phyloP scores from a whole-genome alignment of 2,797 vertebrate species.

The Meda fulgida region DNA sequence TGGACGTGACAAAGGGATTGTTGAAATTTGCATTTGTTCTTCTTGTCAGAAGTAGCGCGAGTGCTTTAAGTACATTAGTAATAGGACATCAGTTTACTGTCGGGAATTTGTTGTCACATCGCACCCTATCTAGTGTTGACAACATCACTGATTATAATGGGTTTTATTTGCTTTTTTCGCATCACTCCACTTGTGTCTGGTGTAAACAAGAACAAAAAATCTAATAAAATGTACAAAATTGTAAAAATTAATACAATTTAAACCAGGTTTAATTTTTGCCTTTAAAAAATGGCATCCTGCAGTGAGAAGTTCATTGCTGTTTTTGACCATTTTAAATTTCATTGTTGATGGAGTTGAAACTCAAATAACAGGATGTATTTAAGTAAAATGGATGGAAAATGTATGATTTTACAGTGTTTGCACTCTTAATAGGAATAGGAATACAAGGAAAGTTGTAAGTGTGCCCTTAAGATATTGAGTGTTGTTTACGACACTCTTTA shows the following conservation, averaged over 20 bases:
- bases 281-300: neutral
- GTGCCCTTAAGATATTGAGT: neutral
- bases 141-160: neutral
- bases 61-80: neutral
- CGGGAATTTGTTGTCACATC: neutral
- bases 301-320: neutral
- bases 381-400: neutral
- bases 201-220: neutral
- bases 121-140: neutral
- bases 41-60: neutral
- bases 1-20: neutral
- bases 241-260: neutral
- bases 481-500: conserved; percentile 23
- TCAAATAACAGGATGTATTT: neutral
- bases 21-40: neutral
- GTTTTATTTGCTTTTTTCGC: neutral
- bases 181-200: accelerated
- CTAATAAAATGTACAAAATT: neutral
- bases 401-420: neutral
- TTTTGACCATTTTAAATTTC: neutral
- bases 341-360: neutral
- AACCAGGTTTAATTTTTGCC: neutral
- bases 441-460: neutral
- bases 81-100: neutral
- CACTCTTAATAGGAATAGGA: too few species aligned